phyloP scores from a whole-genome alignment of 1,140 invertebrate species.

The Galendromus occidentalis region DNA sequence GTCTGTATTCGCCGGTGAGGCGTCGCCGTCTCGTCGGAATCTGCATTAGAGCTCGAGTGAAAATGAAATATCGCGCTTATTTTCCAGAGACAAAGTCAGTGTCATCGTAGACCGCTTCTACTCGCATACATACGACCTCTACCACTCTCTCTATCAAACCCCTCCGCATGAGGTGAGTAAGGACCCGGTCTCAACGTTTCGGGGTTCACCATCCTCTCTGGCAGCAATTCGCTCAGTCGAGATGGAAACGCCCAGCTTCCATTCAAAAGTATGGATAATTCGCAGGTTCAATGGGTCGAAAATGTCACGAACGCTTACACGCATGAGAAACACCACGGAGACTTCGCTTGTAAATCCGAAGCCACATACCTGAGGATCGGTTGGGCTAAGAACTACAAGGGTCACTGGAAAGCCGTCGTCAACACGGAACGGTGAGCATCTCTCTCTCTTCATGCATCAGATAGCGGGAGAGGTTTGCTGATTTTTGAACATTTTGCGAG shows the following conservation, averaged over 20 bases:
- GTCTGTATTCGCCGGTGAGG: too few relatives aligned
- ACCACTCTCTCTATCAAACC: not conserved
- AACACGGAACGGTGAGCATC: not conserved
- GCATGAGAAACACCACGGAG: constrained; percentile 8
- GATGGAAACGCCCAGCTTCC: too few relatives aligned
- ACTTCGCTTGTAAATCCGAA: not conserved
- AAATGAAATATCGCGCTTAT: not conserved
- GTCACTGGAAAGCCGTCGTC: constrained; percentile 2
- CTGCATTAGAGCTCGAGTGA: too few relatives aligned
- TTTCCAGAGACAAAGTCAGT: not conserved
- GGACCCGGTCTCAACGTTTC: not conserved
- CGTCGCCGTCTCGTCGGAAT: too few relatives aligned
- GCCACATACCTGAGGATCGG: not conserved
- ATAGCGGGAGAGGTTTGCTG: not conserved
- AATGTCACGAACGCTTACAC: not conserved
- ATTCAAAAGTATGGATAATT: too few relatives aligned
- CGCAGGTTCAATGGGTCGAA: not conserved
- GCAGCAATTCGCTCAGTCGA: too few relatives aligned
- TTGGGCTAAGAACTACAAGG: constrained; percentile 9
- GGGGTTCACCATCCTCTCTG: too few relatives aligned
- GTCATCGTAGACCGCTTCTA: not conserved
- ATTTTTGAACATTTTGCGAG: too few relatives aligned
- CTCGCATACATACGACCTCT: not conserved
- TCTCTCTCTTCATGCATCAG: not conserved
- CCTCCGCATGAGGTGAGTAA: not conserved